phyloP scores from a whole-genome alignment of 2,797 vertebrate species.

The Malacoctenus gilli region DNA sequence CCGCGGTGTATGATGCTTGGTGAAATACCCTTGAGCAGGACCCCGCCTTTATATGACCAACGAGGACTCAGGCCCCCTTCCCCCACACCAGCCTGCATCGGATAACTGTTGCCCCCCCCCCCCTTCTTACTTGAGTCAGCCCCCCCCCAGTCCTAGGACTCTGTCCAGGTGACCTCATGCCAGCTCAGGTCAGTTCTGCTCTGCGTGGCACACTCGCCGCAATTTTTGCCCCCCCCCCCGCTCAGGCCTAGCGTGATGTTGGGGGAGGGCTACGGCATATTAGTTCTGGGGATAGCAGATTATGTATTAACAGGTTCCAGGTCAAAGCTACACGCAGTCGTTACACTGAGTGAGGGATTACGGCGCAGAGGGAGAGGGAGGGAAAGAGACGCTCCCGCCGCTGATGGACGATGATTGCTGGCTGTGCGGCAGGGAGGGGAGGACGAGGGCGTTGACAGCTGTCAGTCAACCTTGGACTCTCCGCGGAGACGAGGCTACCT shows the following conservation, averaged over 20 bases:
- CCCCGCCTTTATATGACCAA: slow-evolving; percentile 53
- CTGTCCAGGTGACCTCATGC: slow-evolving; percentile 43
- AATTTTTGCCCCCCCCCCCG: slow-evolving; percentile 36
- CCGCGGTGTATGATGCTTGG: slow-evolving; percentile 27
- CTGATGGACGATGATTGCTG: slow-evolving; percentile 44
- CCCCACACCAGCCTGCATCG: slow-evolving; percentile 43
- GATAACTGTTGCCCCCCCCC: slow-evolving; percentile 40
- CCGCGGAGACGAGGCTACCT: slow-evolving; percentile 32
- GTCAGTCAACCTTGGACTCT: slow-evolving; percentile 55
- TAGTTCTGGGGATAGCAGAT: slow-evolving; percentile 71
- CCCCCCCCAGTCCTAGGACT: slow-evolving; percentile 35
- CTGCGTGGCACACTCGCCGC: slow-evolving; percentile 59
- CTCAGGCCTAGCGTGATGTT: slow-evolving; percentile 31
- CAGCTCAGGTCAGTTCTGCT: slow-evolving; percentile 61
- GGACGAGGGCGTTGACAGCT: slow-evolving; percentile 46
- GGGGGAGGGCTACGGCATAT: slow-evolving; percentile 44
- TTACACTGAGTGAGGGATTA: slow-evolving; percentile 66
- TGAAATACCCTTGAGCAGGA: slow-evolving; percentile 42
- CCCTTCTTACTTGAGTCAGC: slow-evolving; percentile 21
- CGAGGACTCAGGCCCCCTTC: slow-evolving; percentile 40
- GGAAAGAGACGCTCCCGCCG: slow-evolving; percentile 15
- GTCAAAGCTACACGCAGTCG: slow-evolving; percentile 61
- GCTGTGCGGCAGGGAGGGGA: slow-evolving; percentile 34
- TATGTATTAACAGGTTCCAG: slow-evolving; percentile 67
- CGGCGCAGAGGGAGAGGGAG: slow-evolving; percentile 2